Conservation (phyloP, 2,797 vertebrate genomes). For the Mormyrus hasselquistii region DNA sequence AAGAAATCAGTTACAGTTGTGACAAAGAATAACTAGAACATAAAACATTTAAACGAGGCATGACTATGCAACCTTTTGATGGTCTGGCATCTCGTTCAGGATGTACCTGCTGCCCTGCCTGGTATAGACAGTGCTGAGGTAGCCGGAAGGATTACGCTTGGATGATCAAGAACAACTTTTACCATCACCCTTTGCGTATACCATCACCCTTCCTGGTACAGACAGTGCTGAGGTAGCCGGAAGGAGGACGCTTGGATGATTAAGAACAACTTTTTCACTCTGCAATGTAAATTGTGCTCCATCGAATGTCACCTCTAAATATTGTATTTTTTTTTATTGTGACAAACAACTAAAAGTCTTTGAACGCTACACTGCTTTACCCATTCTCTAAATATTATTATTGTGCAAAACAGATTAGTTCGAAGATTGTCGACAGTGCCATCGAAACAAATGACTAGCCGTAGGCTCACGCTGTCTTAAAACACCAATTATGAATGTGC, state of each 20-base stretch:
- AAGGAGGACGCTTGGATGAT: background rate
- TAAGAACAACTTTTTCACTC: constrained; percentile 4
- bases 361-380: background rate
- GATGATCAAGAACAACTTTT: background rate
- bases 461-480: background rate
- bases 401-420: constrained; percentile 7
- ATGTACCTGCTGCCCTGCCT: background rate
- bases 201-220: background rate
- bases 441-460: constrained; percentile 10
- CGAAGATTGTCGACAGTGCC: background rate
- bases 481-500: constrained; percentile 16
- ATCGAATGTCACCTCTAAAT: background rate
- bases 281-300: background rate
- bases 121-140: background rate
- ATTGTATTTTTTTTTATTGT: background rate
- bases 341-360: constrained; percentile 8
- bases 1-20: constrained; percentile 14
- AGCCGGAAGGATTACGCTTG: background rate
- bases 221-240: background rate
- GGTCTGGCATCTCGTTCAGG: background rate
- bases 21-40: constrained; percentile 1
- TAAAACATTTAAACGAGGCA: constrained; percentile 14
- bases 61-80: background rate
- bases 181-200: too few relatives aligned
- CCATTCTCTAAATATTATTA: constrained; percentile 2